Evolutionary conservation across 2,888 invertebrate species (phyloP).

Genomic region (Clusia tigrina): DNA sequence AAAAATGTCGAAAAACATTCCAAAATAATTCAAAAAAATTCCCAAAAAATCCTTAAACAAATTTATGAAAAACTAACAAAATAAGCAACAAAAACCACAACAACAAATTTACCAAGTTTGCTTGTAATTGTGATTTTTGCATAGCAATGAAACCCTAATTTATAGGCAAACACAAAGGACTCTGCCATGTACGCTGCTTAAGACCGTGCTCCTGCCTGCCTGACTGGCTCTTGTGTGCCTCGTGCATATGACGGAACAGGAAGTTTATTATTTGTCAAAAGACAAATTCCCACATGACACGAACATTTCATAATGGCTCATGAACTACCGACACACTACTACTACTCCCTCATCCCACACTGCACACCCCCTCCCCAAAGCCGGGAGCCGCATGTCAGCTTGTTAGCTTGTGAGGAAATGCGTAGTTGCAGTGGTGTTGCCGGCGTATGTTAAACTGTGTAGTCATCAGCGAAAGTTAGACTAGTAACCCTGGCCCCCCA

Average conservation of each 20-base stretch:
- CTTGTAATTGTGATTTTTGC: not conserved
- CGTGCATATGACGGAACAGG: conserved; percentile 12
- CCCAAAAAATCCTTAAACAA: too few relatives aligned
- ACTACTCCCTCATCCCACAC: too few relatives aligned
- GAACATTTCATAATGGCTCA: too few relatives aligned
- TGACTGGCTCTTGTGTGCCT: not conserved
- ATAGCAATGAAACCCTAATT: conserved; percentile 12
- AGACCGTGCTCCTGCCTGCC: too few relatives aligned
- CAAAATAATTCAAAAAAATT: too few relatives aligned
- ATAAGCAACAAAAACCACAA: not conserved
- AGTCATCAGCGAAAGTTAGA: conserved; percentile 42
- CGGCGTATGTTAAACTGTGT: conserved; percentile 51
- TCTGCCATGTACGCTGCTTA: too few relatives aligned
- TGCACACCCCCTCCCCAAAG: too few relatives aligned
- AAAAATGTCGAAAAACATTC: too few relatives aligned
- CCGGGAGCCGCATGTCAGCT: too few relatives aligned
- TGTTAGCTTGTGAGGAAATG: not conserved
- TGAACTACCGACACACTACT: too few relatives aligned
- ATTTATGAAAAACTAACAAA: not conserved
- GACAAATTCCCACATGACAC: conserved; percentile 54
- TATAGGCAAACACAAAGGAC: conserved; percentile 17
- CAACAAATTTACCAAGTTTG: not conserved
- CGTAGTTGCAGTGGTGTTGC: not conserved
- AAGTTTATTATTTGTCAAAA: conserved; percentile 35
- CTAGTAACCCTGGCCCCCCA: not conserved